Conservation (phyloP, 2,888 invertebrate genomes). For the Torymus texanus region DNA sequence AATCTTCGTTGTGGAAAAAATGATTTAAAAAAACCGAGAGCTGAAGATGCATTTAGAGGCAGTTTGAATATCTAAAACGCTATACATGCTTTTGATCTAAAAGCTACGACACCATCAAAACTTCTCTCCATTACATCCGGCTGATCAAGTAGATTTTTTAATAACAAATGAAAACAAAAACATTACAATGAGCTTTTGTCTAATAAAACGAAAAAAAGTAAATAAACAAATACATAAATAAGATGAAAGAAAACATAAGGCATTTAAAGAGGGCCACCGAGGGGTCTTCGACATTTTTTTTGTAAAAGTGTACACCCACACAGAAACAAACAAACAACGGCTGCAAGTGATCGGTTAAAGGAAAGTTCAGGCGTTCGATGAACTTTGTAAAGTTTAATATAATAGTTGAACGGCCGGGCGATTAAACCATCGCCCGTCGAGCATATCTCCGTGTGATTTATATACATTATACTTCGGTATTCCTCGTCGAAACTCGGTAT, state of each 20-base stretch:
- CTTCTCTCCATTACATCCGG: slow-evolving; percentile 22
- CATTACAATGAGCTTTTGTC: slow-evolving; percentile 28
- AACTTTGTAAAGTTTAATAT: slow-evolving; percentile 38
- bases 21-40: slow-evolving; percentile 9
- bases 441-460: slow-evolving; percentile 39
- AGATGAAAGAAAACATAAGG: slow-evolving; percentile 34
- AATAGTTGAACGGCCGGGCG: slow-evolving; percentile 11
- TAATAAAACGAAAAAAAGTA: slow-evolving; percentile 4
- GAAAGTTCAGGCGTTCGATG: slow-evolving; percentile 29
- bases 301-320: slow-evolving; percentile 34
- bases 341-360: slow-evolving; percentile 20
- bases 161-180: background rate
- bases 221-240: slow-evolving; percentile 1
- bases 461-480: slow-evolving; percentile 45
- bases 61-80: slow-evolving; percentile 24
- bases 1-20: slow-evolving; percentile 39
- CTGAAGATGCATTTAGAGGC: slow-evolving; percentile 52
- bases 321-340: slow-evolving; percentile 3
- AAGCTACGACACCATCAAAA: slow-evolving; percentile 20
- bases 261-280: slow-evolving; percentile 43
- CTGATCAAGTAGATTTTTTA: slow-evolving; percentile 34
- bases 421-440: slow-evolving; percentile 28
- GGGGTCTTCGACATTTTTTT: slow-evolving; percentile 38
- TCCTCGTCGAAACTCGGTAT: slow-evolving; percentile 50
- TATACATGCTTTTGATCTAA: slow-evolving; percentile 15